Evolutionary conservation across 2,888 invertebrate genomes (phyloP), one percentile per base, ranked within the genome.

Genomic region (Serrognathus titanus): DNA sequence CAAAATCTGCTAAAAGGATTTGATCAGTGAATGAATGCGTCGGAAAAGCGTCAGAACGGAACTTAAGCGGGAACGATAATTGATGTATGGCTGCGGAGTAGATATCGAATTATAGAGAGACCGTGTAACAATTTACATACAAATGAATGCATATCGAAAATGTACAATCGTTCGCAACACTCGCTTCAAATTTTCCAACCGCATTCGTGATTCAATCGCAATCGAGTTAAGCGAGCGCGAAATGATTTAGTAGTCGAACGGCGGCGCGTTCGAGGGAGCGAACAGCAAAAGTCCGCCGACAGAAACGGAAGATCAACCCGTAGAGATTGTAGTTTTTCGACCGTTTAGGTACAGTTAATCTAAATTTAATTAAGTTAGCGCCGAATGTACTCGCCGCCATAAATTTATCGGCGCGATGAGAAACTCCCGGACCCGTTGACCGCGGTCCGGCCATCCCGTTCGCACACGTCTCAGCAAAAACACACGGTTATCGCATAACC

Each of bases 151-250:
- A 63, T 66, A 66, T 66, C 62, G 64, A 59, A 64, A 61, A 60
- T 59, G 61, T 62, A 62, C 61, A 62, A 61, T 60, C 64, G 63
- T 65, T 65, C 58, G 59, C 60, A 63, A 60, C 61, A 61, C 58
- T 60, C 65, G 68, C 60, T 64, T 63, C 67, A 65, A 68, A 70
- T 69, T 69, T 71, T 65, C 68, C 67, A 65, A 65, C 69, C 68
- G 65, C 71, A 71, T 69, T 69, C 69, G 70, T 70, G 70, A 70
- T 71, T 71, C 71, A 71, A 71, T 71, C 71, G 71, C 66, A 71
- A 72, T 71, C 67, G 71, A 68, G 71, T 70, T 70, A 71, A 71
- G 70, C 71, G 70, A 71, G 70, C 68, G 70, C 66, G 67, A 71
- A 71, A 71, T 71, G 70, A 71, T 71, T 71, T 70, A 70, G 63